phyloP scores from a whole-genome alignment of 1,140 invertebrate genomes.

The Penaeus chinensis region DNA sequence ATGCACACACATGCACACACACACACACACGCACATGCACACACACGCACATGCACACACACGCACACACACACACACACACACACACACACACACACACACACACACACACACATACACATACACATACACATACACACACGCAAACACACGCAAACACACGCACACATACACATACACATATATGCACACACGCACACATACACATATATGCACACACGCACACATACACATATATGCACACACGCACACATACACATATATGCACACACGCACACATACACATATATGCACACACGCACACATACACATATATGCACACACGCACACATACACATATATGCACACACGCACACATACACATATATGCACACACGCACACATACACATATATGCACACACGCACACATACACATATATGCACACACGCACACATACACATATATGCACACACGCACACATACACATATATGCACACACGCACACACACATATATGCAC shows the following conservation, averaged over 20 bases:
- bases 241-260: not conserved
- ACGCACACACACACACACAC: constrained; percentile 9
- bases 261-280: not conserved
- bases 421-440: not conserved
- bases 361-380: not conserved
- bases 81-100: not conserved
- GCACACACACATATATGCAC: not conserved
- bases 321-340: not conserved
- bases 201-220: not conserved
- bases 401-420: not conserved
- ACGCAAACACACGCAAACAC: too few species aligned
- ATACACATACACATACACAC: too few species aligned
- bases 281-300: not conserved
- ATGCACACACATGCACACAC: not conserved
- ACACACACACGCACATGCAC: not conserved
- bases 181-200: too few species aligned
- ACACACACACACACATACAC: too few species aligned
- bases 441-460: too few species aligned
- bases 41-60: not conserved
- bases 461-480: not conserved
- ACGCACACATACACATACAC: too few species aligned
- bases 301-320: not conserved
- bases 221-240: not conserved
- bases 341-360: not conserved
- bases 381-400: not conserved